Evolutionary conservation across 2,113 vertebrate genomes (phyloP), one percentile per base, ranked within the genome.

Genomic region (Cavia porcellus): DNA sequence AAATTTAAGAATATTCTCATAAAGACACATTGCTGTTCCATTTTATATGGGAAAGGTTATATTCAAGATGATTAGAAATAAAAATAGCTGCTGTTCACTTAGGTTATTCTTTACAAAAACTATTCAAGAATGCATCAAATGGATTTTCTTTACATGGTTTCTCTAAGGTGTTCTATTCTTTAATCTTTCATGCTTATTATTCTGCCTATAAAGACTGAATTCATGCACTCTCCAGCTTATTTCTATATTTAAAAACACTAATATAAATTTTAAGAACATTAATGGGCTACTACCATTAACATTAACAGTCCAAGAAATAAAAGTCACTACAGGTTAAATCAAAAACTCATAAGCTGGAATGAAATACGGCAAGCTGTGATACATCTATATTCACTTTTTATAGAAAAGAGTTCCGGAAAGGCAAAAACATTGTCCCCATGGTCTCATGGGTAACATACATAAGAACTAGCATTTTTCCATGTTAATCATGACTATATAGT

Each of bases 301-400:
- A 83, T 96, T 89, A 97, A 94, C 55, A 96, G 80, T 64, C 52
- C 38, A 95, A 95, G 61, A 61, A 84, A 89, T 35, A 90, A 93
- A 95, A 89, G 22, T 19, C 25, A 96, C 47, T 90, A 88, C 79
- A 97, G 86, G 57, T 96, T 97, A 96, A 96, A 77, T 59, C 2
- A 94, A 96, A 96, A 95, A 89, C 42, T 68, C 92, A 91, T 25
- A 32, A 96, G 66, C 42, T 42, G 94, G 61, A 84, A 79, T 45
- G 12, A 30, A 74, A 57, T 72, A 86, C 96, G 64, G 72, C 91
- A 96, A 92, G 38, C 82, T 93, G 75, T 90, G 17, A 64, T 22
- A 77, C 24, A 75, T 32, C 81, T 74, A n/a, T 85, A 79, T 61
- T 86, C 74, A 12, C 61, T 59, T 90, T 83, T 90, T 92, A 87